Evolutionary conservation across 2,888 invertebrate species (phyloP), one percentile per base, ranked within the genome.

Genomic region (Phorcus lineatus): DNA sequence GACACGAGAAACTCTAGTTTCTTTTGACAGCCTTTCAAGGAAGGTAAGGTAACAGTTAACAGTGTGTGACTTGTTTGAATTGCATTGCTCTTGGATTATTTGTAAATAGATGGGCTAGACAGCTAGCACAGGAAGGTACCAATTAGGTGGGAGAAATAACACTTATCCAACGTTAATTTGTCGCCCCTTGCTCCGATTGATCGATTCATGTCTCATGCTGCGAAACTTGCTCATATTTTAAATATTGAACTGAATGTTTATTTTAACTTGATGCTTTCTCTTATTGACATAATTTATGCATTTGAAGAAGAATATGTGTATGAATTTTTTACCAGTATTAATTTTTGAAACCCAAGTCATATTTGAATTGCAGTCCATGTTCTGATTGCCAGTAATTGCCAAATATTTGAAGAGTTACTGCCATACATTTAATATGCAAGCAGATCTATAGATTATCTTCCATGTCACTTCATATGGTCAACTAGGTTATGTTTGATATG

Each of bases 251-350:
- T 47, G 70, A 31, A 70, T 70, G 70, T 70, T 40, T 70, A 70
- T 70, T 70, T 70, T 70, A 70, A 70, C 17, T 40, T 70, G 70
- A 70, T 70, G 70, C 70, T 70, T 70, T 70, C 70, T 36, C 70
- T 36, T 62, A 62, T 70, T 70, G 70, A 70, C 70, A 70, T 70
- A 70, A 70, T 70, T 62, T 70, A 70, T 70, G 70, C 70, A 70
- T 70, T 70, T 70, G 70, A 70, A 70, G 70, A 70, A 36, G 28
- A 62, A 28, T 47, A 47, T 47, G 11, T 62, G 62, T 62, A 70
- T 70, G 70, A 70, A 70, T 36, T 70, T 31, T 70, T 70, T 19
- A 70, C 70, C 70, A 70, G 70, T 70, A 70, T 70, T 70, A 70
- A 28, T 36, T 70, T 22, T 70, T 70, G 70, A 70, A 70, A 19